Conservation (phyloP, 2,888 invertebrate genomes). For the Calameuta pallipes region DNA sequence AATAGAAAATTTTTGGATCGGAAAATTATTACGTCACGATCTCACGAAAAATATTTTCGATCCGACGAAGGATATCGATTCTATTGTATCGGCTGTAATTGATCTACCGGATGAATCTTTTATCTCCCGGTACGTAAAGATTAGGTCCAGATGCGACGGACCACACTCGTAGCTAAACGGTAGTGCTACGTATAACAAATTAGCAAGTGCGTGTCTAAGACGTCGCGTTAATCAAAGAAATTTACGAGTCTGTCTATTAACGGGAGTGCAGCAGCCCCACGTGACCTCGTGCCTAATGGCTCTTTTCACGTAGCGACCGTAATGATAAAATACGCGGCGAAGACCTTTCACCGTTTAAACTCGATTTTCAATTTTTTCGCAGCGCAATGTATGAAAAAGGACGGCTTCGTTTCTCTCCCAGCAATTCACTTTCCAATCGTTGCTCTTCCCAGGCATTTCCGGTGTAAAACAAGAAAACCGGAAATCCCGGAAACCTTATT, state of each 20-base stretch:
- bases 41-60: neutral
- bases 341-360: conserved; percentile 10
- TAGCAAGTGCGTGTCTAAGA: conserved; percentile 4
- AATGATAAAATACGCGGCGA: conserved; percentile 1
- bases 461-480: neutral
- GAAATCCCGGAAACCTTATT: neutral
- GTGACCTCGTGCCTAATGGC: neutral
- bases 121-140: neutral
- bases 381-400: conserved; percentile 24
- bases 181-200: neutral
- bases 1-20: no score
- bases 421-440: conserved; percentile 43
- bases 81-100: neutral
- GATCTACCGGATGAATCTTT: neutral
- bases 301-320: neutral
- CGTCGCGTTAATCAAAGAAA: conserved; percentile 39
- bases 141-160: neutral
- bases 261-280: neutral
- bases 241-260: conserved; percentile 34
- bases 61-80: accelerated
- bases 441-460: neutral
- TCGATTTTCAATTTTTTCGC: conserved; percentile 21
- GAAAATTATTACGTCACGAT: no score
- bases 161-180: neutral
- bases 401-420: conserved; percentile 15